A percentile compares a stretch with the other conserved stretches of the same genome.
Conservation (phyloP, 2,888 invertebrate genomes). For the Druceiella hillmani region DNA sequence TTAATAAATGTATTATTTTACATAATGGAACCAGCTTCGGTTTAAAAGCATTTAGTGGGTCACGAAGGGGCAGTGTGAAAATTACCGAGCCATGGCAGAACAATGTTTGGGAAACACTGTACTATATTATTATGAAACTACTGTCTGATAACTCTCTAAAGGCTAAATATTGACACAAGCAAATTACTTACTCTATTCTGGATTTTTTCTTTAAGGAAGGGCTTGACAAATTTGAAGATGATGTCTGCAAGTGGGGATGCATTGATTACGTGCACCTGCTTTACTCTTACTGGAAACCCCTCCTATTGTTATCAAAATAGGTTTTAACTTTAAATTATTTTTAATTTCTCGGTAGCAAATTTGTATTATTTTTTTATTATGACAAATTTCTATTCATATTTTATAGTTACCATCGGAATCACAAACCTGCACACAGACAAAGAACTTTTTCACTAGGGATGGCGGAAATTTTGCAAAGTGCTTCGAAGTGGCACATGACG, state of each 20-base stretch:
- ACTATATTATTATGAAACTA: no score
- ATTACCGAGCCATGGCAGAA: no score
- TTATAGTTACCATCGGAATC: background rate
- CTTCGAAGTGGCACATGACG: slow-evolving; percentile 68
- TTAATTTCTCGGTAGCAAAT: slow-evolving; percentile 14
- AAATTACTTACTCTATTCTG: slow-evolving; percentile 56
- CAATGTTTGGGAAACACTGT: no score
- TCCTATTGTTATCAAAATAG: no score
- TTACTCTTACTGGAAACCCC: slow-evolving; percentile 83
- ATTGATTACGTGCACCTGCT: slow-evolving; percentile 82
- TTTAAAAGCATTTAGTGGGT: no score
- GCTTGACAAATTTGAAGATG: slow-evolving; percentile 79
- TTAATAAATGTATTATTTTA: no score
- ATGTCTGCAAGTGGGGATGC: slow-evolving; percentile 79
- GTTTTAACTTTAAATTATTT: no score
- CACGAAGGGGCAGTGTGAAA: no score
- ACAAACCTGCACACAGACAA: slow-evolving; percentile 68
- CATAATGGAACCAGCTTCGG: no score
- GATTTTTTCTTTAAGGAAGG: slow-evolving; percentile 84
- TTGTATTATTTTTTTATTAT: background rate
- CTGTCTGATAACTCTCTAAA: no score
- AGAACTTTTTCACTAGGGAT: slow-evolving; percentile 74
- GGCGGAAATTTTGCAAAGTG: slow-evolving; percentile 85
- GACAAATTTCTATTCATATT: background rate
- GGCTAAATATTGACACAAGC: no score